Conservation (phyloP, 2,888 invertebrate species). For the Eurois occulta region DNA sequence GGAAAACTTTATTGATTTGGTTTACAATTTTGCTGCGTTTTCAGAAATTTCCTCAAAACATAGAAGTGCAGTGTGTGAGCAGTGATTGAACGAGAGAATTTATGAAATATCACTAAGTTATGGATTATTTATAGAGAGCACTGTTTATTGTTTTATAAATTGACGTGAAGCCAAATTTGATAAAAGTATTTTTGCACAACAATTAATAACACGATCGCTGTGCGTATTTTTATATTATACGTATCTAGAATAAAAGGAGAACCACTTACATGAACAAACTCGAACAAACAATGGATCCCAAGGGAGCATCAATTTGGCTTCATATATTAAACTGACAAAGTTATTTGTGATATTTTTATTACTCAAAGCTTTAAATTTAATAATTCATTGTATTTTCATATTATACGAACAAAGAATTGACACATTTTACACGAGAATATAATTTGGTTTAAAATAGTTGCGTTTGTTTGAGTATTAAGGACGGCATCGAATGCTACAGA, state of each 20-base stretch:
- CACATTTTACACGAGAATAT: constrained; percentile 64
- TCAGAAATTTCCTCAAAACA: constrained; percentile 78
- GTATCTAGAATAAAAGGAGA: constrained; percentile 41
- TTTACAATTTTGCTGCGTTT: constrained; percentile 73
- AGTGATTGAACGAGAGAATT: constrained; percentile 67
- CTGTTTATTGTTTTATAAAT: constrained; percentile 60
- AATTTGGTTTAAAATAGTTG: constrained; percentile 60
- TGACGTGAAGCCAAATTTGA: constrained; percentile 66
- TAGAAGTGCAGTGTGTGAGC: constrained; percentile 75
- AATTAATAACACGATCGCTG: constrained; percentile 31
- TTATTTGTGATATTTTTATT: constrained; percentile 82
- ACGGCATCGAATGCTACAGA: constrained; percentile 70
- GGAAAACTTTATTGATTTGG: constrained; percentile 55
- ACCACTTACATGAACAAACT: constrained; percentile 50
- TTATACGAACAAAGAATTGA: constrained; percentile 67
- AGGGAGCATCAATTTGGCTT: constrained; percentile 71
- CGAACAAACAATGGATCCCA: constrained; percentile 34
- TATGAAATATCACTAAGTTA: constrained; percentile 57
- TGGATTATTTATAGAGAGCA: constrained; percentile 54
- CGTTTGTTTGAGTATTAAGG: constrained; percentile 58
- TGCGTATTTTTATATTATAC: constrained; percentile 63
- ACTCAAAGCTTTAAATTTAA: constrained; percentile 79
- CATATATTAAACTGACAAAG: constrained; percentile 73
- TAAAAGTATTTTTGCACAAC: constrained; percentile 49
- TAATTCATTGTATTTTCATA: constrained; percentile 72